These are phyloP conservation scores for Arizona elegans DNA, from an alignment of 2,113 vertebrate species.

Conservation along the genomic window DNA sequence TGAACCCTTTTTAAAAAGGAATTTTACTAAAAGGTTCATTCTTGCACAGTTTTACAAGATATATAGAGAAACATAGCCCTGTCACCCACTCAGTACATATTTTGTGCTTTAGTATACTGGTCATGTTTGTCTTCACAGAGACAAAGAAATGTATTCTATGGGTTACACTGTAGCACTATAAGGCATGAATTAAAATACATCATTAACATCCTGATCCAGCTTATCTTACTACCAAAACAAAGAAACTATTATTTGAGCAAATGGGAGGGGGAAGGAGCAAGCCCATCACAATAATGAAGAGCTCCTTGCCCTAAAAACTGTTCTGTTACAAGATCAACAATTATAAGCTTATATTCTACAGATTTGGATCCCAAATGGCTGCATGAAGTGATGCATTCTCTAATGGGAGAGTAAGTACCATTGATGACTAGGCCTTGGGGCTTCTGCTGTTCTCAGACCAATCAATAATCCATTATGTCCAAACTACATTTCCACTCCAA, in stretches of 20 bases:
- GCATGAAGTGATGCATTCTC: slow-evolving; percentile 87
- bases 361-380: slow-evolving; percentile 67
- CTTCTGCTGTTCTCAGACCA: slow-evolving; percentile 78
- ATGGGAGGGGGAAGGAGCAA: slow-evolving; percentile 54
- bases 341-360: slow-evolving; percentile 67
- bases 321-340: slow-evolving; percentile 64
- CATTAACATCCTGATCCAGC: slow-evolving; percentile 71
- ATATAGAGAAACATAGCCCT: slow-evolving; percentile 46
- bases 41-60: slow-evolving; percentile 11
- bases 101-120: slow-evolving; percentile 54
- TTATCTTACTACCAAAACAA: slow-evolving; percentile 69
- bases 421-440: slow-evolving; percentile 78
- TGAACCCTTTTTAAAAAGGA: slow-evolving; percentile 2
- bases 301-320: slow-evolving; percentile 68
- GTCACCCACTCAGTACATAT: slow-evolving; percentile 64
- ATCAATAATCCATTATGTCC: slow-evolving; percentile 96
- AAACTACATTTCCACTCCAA: slow-evolving; percentile 78
- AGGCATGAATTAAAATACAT: slow-evolving; percentile 68
- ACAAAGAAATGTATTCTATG: slow-evolving; percentile 63
- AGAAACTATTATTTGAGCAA: slow-evolving; percentile 66
- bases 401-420: slow-evolving; percentile 73
- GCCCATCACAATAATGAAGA: slow-evolving; percentile 66
- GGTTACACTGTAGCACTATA: slow-evolving; percentile 66
- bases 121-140: slow-evolving; percentile 50
- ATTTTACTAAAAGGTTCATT: slow-evolving; percentile 1